Percentiles rank a stretch among this genome's conserved stretches.
phyloP scores from a whole-genome alignment of 37 sponge, comb jelly and placozoan genomes.

The Amphimedon queenslandica region DNA sequence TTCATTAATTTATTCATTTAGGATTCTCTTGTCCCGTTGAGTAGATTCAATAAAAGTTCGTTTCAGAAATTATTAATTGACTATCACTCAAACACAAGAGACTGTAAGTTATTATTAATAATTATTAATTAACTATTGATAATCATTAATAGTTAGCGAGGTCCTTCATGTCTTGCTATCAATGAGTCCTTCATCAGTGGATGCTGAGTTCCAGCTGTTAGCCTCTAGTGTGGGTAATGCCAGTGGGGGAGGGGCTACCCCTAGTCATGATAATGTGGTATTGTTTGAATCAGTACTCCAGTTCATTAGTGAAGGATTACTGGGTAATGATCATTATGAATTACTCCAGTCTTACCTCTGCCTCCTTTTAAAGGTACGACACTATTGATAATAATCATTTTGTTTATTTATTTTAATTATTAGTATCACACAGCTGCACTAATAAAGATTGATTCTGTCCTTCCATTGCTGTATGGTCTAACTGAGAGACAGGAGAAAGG shows the following conservation, averaged over 20 bases:
- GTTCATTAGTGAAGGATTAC: slow-evolving; percentile 53
- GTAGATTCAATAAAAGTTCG: too few relatives aligned
- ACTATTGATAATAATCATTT: too few relatives aligned
- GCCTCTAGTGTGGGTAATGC: slow-evolving; percentile 59
- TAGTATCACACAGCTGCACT: slow-evolving; percentile 1
- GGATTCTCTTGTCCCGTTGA: too few relatives aligned
- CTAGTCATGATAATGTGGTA: slow-evolving; percentile 38
- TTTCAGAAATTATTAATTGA: slow-evolving; percentile 48
- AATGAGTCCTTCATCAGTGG: slow-evolving; percentile 76
- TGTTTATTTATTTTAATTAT: not conserved
- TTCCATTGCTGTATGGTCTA: too few relatives aligned
- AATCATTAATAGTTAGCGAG: slow-evolving; percentile 19
- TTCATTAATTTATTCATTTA: too few relatives aligned
- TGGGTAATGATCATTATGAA: slow-evolving; percentile 66
- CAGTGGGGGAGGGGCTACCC: slow-evolving; percentile 39
- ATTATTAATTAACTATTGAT: not conserved
- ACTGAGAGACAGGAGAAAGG: slow-evolving; percentile 37
- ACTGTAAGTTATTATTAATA: slow-evolving; percentile 35
- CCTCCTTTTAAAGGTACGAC: slow-evolving; percentile 73
- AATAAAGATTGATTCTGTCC: too few relatives aligned
- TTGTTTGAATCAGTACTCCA: not conserved
- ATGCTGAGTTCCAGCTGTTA: slow-evolving; percentile 49
- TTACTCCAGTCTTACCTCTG: slow-evolving; percentile 69
- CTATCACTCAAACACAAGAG: not conserved
- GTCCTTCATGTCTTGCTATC: slow-evolving; percentile 45